Conservation (phyloP, 30 jellyfish, hydroid and myxozoan genomes). For the Pelagia noctiluca region DNA sequence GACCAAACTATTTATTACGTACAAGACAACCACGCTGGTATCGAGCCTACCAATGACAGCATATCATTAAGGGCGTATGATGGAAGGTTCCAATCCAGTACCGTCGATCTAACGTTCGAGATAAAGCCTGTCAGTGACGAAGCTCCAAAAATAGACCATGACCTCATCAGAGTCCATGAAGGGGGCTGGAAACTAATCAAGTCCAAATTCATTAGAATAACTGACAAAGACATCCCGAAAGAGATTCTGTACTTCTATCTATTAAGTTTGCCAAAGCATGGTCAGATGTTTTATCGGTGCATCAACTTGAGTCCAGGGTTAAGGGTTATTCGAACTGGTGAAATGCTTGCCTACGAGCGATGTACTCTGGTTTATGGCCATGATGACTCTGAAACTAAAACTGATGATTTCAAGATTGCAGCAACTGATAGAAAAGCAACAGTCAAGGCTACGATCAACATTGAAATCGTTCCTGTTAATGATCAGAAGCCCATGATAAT, state of each 20-base stretch:
- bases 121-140: constrained; percentile 55
- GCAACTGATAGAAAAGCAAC: constrained; percentile 58
- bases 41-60: constrained; percentile 36
- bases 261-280: constrained; percentile 49
- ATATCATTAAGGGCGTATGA: constrained; percentile 41
- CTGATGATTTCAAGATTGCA: constrained; percentile 49
- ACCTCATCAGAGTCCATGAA: constrained; percentile 51
- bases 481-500: constrained; percentile 47
- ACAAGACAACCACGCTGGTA: constrained; percentile 48
- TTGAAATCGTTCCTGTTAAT: constrained; percentile 46
- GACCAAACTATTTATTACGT: constrained; percentile 16
- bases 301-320: constrained; percentile 42
- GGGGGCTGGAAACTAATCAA: constrained; percentile 67
- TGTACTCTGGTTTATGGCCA: constrained; percentile 62
- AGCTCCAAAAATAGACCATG: constrained; percentile 20
- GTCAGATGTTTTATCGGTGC: constrained; percentile 63
- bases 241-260: constrained; percentile 29
- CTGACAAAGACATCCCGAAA: constrained; percentile 58
- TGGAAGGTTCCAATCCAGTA: constrained; percentile 49
- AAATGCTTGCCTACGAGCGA: constrained; percentile 4
- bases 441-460: constrained; percentile 1
- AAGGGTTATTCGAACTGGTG: background rate
- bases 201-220: constrained; percentile 8
- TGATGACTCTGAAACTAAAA: constrained; percentile 56
- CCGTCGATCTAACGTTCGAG: background rate